Evolutionary conservation across 2,888 invertebrate species (phyloP), one percentile per base, ranked within the genome.

Genomic region (Crioceris asparagi): DNA sequence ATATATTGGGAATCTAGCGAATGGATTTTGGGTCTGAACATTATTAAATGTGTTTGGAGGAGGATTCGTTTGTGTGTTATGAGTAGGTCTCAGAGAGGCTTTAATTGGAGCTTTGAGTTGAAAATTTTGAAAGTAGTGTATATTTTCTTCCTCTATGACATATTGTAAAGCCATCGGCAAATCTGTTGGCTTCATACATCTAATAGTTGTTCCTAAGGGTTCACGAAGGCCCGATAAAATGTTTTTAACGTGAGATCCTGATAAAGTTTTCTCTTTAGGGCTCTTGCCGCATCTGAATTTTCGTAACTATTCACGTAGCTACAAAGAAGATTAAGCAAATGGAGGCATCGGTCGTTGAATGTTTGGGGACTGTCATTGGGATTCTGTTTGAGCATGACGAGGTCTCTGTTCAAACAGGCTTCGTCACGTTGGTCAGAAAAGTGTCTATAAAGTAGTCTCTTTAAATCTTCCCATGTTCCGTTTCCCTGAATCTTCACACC

Each of bases 401-500:
- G 23, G 35, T 46, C 46, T 31, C 43, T 23, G 36, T 47, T 46
- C n/a, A 45, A 25, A 19, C 39, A 45, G 33, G 39, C 38, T 32
- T 47, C 45, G 25, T 47, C 45, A 5, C 44, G 17, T 35, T 41
- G 41, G 36, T 47, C 45, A 15, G 42, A 36, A 26, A 41, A 47
- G 38, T 39, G 43, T 23, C 38, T 17, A 18, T 14, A 11, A n/a
- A 45, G 23, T 10, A 30, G 18, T 6, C 18, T 19, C 36, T 40
- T 37, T 14, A 36, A 17, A 11, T 21, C 31, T 4, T 16, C 11
- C 40, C 40, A 43, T 14, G 8, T 25, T 30, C 6, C 33, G 7
- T 26, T 17, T 17, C 30, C 32, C 34, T 43, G 39, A 8, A 45
- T 45, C 30, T 38, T 38, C 3, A 38, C 25, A 33, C 6, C 30